phyloP scores from a whole-genome alignment of 2,797 vertebrate genomes.

The Aldrovandia affinis region DNA sequence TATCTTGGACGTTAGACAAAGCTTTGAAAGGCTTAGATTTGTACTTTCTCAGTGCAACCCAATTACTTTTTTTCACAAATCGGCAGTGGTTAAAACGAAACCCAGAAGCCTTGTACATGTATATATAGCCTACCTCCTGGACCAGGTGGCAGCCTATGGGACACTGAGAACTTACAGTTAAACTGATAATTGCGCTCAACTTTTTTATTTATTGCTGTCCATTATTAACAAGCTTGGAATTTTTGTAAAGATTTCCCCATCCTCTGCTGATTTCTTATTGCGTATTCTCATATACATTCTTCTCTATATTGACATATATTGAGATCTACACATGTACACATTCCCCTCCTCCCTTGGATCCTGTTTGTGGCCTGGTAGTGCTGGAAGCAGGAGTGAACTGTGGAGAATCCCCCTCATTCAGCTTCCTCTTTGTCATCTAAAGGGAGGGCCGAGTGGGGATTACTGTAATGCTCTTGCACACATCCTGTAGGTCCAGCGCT shows the following conservation, averaged over 20 bases:
- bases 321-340: no score
- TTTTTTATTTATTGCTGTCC: background rate
- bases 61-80: no score
- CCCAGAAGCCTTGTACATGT: no score
- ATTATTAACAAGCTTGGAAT: background rate
- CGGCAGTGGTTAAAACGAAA: no score
- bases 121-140: no score
- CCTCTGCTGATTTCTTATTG: background rate
- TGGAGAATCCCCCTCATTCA: background rate
- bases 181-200: background rate
- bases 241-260: background rate
- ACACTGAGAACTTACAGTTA: background rate
- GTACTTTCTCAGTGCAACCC: no score
- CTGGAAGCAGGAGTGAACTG: background rate
- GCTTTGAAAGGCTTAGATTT: no score
- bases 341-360: background rate
- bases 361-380: background rate
- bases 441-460: constrained; percentile 54
- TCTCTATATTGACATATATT: no score
- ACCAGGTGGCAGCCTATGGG: background rate
- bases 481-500: constrained; percentile 55
- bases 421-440: constrained; percentile 52
- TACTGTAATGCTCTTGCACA: constrained; percentile 68
- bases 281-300: background rate
- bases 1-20: no score